phyloP scores from a whole-genome alignment of 2,113 vertebrate species.

The Albula glossodonta region DNA sequence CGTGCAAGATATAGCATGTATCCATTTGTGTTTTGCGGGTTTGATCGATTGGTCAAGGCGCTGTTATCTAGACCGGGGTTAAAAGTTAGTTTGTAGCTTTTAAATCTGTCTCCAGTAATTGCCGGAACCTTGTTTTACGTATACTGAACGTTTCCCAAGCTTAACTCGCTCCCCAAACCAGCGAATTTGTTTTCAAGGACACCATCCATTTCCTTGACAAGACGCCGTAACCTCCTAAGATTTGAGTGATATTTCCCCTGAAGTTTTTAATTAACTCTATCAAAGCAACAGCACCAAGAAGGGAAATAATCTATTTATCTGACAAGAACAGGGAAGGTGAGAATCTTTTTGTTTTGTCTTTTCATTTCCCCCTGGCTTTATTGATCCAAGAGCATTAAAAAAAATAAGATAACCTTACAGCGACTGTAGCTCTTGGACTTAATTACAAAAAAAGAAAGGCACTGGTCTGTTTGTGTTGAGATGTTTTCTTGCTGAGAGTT shows the following conservation, averaged over 20 bases:
- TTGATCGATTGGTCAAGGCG: background rate
- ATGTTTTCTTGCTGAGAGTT: background rate
- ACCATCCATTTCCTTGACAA: background rate
- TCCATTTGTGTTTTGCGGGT: background rate
- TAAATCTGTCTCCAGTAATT: background rate
- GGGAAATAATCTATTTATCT: background rate
- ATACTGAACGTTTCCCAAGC: background rate
- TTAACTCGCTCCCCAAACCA: background rate
- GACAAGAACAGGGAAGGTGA: background rate
- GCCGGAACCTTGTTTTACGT: background rate
- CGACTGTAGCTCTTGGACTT: background rate
- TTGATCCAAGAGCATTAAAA: background rate
- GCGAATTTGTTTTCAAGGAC: background rate
- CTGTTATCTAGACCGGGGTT: background rate
- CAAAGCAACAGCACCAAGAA: background rate
- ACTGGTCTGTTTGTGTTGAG: background rate
- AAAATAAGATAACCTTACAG: background rate
- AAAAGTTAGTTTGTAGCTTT: background rate
- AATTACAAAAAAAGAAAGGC: background rate
- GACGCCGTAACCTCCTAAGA: background rate
- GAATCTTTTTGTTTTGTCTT: background rate
- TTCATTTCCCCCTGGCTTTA: background rate
- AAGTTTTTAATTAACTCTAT: constrained; percentile 1
- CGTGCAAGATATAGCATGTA: background rate
- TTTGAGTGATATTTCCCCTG: background rate